Conservation (phyloP, 2,797 vertebrate species). For the Sebastes goodei region DNA sequence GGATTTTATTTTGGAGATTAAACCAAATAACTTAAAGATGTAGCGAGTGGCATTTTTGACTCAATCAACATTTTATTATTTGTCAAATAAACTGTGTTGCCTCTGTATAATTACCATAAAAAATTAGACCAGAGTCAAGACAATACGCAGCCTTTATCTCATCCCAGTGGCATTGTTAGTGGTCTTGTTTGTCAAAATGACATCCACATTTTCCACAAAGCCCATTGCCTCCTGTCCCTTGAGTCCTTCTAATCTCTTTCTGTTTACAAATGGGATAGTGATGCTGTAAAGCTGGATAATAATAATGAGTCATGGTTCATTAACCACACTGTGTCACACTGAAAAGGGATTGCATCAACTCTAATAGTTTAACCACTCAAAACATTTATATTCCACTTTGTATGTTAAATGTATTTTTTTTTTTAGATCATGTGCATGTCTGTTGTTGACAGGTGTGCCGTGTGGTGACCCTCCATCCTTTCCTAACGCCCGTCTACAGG, state of each 20-base stretch:
- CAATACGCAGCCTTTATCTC: conserved; percentile 2
- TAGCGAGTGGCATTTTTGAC: background rate
- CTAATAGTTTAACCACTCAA: background rate
- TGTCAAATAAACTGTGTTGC: background rate
- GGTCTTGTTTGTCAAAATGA: conserved; percentile 20
- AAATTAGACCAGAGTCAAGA: background rate
- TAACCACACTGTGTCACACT: background rate
- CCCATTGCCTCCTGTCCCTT: conserved; percentile 1
- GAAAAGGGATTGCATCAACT: background rate
- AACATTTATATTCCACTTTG: background rate
- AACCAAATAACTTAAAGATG: background rate
- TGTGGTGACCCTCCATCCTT: conserved; percentile 93
- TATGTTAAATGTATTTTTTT: background rate
- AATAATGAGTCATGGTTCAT: conserved; percentile 19
- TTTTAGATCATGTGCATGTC: background rate
- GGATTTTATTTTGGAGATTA: background rate
- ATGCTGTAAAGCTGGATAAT: conserved; percentile 20
- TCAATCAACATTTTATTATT: background rate
- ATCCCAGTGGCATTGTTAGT: conserved; percentile 2
- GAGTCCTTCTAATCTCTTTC: conserved; percentile 28
- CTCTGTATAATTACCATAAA: background rate
- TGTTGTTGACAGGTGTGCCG: conserved; percentile 80
- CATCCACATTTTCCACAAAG: conserved; percentile 25
- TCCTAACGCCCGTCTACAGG: conserved; percentile 88
- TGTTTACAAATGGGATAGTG: conserved; percentile 12